Evolutionary conservation across 2,888 invertebrate genomes (phyloP), one percentile per base, ranked within the genome.

Genomic region (Aradus depressus): DNA sequence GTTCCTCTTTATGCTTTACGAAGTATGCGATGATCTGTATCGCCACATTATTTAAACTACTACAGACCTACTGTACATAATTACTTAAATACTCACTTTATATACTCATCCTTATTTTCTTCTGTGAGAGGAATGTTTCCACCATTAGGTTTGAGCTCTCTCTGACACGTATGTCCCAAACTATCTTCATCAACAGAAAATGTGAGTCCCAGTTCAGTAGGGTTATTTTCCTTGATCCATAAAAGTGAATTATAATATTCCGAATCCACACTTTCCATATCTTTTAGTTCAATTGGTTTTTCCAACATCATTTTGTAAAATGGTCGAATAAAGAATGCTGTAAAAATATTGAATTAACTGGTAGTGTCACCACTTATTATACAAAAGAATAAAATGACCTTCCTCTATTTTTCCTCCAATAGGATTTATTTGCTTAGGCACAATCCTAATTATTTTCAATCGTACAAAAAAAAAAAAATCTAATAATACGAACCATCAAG

Each of bases 221-320:
- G 96, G 68, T 97, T 96, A 65, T 97, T 96, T 65, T 97, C 96
- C 72, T 81, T 82, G 55, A 93, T 92, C 88, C 91, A 95, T 65
- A 93, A 77, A 50, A 98, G 73, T 1, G 97, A 97, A 71, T 97
- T 97, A 70, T 93, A 95, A 70, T 98, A 98, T 70, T 97, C 97
- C 2, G 92, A 85, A 69, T 98, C 98, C 12, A 98, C 97, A 4
- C 93, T 90, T 72, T 98, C 97, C 97, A 98, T 97, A 68, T 98
- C 97, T 65, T 87, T 85, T 42, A 98, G 72, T 63, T 89, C 89
- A 57, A 97, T 97, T 43, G 81, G 71, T 72, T 96, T 96, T 57
- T 84, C 83, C 62, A 98, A 72, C 96, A 98, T 96, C 97, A 98
- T 97, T 73, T 98, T 98, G 73, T 98, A 98, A 72, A 98, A 97